Evolutionary conservation across 2,113 vertebrate genomes (phyloP).

Genomic region (Neolamprologus fasciatus): DNA sequence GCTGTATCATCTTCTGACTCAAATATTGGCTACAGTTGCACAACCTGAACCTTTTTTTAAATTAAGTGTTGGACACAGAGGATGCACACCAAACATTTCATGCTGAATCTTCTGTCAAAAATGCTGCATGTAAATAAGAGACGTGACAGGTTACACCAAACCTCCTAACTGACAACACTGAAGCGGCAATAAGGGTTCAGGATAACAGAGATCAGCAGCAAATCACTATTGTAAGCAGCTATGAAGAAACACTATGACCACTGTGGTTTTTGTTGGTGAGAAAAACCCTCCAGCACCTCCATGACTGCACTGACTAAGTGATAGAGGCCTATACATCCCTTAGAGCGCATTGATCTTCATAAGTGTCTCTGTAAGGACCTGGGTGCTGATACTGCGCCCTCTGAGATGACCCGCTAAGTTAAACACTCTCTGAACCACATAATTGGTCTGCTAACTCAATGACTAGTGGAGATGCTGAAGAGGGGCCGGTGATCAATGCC

Average conservation of each 20-base stretch:
- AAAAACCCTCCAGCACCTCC: neutral
- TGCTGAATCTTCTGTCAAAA: neutral
- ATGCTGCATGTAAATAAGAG: neutral
- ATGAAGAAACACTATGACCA: neutral
- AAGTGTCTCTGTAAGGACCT: neutral
- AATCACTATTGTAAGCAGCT: neutral
- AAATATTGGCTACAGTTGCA: neutral
- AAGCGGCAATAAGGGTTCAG: neutral
- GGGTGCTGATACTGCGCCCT: neutral
- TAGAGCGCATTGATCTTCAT: neutral
- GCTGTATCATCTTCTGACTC: neutral
- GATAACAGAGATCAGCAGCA: neutral
- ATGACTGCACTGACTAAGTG: neutral
- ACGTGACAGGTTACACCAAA: neutral
- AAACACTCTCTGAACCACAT: neutral
- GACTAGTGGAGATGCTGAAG: neutral
- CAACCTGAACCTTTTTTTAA: accelerated
- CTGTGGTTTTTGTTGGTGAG: neutral
- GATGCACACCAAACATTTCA: neutral
- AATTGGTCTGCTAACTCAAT: neutral
- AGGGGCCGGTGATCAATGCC: neutral
- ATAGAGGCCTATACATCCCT: neutral
- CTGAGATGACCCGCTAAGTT: neutral
- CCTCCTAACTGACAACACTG: neutral
- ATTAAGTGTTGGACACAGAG: neutral